Evolutionary conservation across 2,797 vertebrate genomes (phyloP).

Genomic region (Otolemur crassicaudatus): DNA sequence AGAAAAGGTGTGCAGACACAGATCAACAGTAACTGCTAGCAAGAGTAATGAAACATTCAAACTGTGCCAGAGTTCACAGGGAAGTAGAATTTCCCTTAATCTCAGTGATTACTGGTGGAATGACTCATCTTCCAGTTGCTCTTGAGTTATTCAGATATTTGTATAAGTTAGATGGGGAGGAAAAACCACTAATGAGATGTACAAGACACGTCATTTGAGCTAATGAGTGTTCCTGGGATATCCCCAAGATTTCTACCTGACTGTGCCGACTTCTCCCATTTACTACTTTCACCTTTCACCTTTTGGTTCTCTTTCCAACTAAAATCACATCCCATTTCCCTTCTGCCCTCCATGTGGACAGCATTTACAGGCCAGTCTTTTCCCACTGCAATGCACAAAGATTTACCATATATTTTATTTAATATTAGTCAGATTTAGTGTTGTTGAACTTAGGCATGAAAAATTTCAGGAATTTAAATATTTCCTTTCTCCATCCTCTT

Average conservation of each 20-base stretch:
- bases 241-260: constrained; percentile 63
- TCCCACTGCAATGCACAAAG: neutral
- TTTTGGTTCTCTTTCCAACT: constrained; percentile 51
- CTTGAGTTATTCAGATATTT: constrained; percentile 63
- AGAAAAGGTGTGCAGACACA: constrained; percentile 31
- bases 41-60: constrained; percentile 61
- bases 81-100: constrained; percentile 75
- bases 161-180: constrained; percentile 48
- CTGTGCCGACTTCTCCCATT: neutral
- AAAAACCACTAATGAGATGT: constrained; percentile 62
- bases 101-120: constrained; percentile 50
- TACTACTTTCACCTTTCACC: neutral
- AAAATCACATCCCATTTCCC: constrained; percentile 36
- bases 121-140: constrained; percentile 76
- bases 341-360: neutral
- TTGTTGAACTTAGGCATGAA: constrained; percentile 29
- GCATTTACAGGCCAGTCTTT: constrained; percentile 15
- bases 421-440: neutral
- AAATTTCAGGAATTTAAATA: constrained; percentile 31
- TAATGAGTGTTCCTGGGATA: constrained; percentile 47
- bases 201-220: constrained; percentile 46
- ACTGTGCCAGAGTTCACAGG: constrained; percentile 65
- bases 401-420: constrained; percentile 47
- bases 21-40: constrained; percentile 25
- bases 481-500: neutral